Evolutionary conservation across 2,888 invertebrate genomes (phyloP).

Genomic region (Uloborus plumipes): DNA sequence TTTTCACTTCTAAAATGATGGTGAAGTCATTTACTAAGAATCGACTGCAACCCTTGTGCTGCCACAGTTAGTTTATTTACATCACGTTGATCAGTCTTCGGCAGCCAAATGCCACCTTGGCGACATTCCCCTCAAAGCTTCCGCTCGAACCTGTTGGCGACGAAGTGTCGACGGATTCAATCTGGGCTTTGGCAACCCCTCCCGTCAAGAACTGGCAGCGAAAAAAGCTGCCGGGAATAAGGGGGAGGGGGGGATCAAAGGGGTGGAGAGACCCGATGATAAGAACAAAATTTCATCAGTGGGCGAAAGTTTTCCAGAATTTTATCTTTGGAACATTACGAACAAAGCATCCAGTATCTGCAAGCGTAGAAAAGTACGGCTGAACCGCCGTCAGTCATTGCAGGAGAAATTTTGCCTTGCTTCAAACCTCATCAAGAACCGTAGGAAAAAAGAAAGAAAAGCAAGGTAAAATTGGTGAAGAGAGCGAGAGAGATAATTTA

Average conservation of each 20-base stretch:
- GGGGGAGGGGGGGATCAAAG: conserved; percentile 23
- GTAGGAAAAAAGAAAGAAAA: conserved; percentile 25
- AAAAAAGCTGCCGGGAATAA: conserved; percentile 6
- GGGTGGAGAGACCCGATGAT: conserved; percentile 36
- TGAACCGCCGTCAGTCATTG: conserved; percentile 63
- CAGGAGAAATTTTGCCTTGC: conserved; percentile 47
- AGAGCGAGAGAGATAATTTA: conserved; percentile 37
- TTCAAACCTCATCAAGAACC: conserved; percentile 50
- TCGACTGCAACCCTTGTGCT: too few species aligned
- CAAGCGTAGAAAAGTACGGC: conserved; percentile 51
- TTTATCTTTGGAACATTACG: conserved; percentile 65
- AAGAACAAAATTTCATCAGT: conserved; percentile 64
- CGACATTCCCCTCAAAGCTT: too few species aligned
- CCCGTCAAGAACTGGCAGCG: conserved; percentile 47
- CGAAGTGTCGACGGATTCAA: conserved; percentile 4
- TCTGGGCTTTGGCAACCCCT: conserved; percentile 23
- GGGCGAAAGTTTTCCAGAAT: conserved; percentile 65
- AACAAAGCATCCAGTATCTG: conserved; percentile 63
- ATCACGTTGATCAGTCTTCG: not conserved
- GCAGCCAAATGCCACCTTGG: too few species aligned
- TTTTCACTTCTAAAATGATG: too few species aligned
- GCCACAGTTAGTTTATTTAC: conserved; percentile 4
- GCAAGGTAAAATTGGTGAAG: conserved; percentile 22
- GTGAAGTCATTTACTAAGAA: too few species aligned
- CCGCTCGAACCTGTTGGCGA: conserved; percentile 30